Percentiles rank a stretch among this genome's conserved stretches.
These are phyloP conservation scores for Eidolon dupreanum DNA, from an alignment of 2,797 vertebrate species.

Conservation along the genomic window DNA sequence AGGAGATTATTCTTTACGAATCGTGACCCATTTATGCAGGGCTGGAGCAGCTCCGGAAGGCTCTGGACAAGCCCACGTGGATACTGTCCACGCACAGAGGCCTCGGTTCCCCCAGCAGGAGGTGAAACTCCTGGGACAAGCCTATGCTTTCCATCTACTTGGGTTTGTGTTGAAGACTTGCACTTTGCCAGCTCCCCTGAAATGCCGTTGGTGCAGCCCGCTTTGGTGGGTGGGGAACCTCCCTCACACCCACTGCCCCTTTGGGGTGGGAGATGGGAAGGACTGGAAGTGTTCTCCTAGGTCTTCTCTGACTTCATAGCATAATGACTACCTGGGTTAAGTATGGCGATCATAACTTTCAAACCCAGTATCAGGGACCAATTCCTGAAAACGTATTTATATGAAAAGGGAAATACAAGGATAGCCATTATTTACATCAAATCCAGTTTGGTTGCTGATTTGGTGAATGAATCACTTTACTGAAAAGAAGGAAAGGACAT, in stretches of 20 bases:
- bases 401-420: neutral
- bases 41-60: rapidly evolving
- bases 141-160: neutral
- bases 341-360: neutral
- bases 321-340: neutral
- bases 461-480: neutral
- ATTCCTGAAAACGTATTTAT: neutral
- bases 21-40: rapidly evolving
- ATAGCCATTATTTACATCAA: neutral
- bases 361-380: neutral
- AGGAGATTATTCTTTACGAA: neutral
- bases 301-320: neutral
- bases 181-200: neutral
- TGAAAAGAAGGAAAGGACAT: neutral
- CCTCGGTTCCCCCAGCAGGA: neutral
- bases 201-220: neutral
- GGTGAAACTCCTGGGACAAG: neutral
- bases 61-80: neutral
- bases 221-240: neutral
- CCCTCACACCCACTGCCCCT: neutral
- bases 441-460: neutral
- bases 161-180: neutral
- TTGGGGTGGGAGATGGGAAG: neutral
- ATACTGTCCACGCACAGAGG: rapidly evolving
- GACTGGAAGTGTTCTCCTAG: neutral